These are phyloP conservation scores for Cephus cinctus DNA, from an alignment of 1,140 invertebrate species.

Conservation along the genomic window DNA sequence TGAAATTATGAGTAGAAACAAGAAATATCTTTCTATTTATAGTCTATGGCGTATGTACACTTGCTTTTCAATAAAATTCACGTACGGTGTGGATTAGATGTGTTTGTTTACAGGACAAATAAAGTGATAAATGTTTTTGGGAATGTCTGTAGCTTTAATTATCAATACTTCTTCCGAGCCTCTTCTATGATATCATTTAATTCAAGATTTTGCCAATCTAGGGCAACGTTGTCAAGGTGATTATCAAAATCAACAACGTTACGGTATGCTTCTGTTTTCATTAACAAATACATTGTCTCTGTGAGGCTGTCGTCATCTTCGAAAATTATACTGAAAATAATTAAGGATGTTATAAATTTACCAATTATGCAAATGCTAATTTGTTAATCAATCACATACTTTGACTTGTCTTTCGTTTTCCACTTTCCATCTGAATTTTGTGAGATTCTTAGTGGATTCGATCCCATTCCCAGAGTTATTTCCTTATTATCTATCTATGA, in stretches of 20 bases:
- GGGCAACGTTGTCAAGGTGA: conserved; percentile 79
- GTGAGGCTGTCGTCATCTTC: conserved; percentile 56
- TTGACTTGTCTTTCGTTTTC: conserved; percentile 59
- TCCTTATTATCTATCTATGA: conserved; percentile 75
- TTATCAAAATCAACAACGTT: conserved; percentile 88
- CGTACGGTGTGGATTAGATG: conserved; percentile 3
- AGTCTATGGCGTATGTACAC: conserved; percentile 29
- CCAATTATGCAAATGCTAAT: neutral
- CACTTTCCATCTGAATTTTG: conserved; percentile 72
- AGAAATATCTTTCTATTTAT: conserved; percentile 27
- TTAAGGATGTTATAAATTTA: neutral
- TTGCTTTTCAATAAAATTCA: conserved; percentile 10
- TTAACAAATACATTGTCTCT: conserved; percentile 64
- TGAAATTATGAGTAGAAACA: no score
- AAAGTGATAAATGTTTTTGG: conserved; percentile 6
- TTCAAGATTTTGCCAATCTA: conserved; percentile 78
- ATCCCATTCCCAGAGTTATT: conserved; percentile 65
- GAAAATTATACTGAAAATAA: conserved; percentile 41
- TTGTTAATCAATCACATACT: conserved; percentile 21
- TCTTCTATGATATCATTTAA: conserved; percentile 63
- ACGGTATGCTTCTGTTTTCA: conserved; percentile 68
- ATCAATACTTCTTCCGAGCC: conserved; percentile 27
- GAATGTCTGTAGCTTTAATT: conserved; percentile 12
- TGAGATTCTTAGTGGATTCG: conserved; percentile 68
- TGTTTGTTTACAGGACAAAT: no score